phyloP scores from a whole-genome alignment of 2,888 invertebrate genomes.

The Prostheceraeus crozeri region DNA sequence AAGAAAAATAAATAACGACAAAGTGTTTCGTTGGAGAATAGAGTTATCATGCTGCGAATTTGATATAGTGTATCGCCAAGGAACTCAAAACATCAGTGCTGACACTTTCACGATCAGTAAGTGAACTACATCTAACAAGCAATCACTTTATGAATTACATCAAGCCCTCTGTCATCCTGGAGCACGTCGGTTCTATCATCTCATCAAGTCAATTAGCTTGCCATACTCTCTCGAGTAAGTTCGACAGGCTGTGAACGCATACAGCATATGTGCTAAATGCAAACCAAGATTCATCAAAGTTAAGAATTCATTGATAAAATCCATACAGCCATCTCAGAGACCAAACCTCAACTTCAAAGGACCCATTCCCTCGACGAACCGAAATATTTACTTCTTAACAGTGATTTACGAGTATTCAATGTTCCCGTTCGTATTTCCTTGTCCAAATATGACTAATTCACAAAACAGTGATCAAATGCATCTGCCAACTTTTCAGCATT shows the following conservation, averaged over 20 bases:
- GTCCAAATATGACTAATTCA: constrained; percentile 36
- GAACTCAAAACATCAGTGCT: no score
- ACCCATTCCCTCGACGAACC: constrained; percentile 35
- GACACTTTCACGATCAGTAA: no score
- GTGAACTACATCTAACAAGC: no score
- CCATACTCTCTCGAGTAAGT: constrained; percentile 38
- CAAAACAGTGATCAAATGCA: constrained; percentile 34
- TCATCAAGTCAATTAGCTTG: constrained; percentile 37
- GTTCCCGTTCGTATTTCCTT: constrained; percentile 40
- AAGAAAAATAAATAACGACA: no score
- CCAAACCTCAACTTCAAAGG: constrained; percentile 42
- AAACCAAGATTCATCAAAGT: constrained; percentile 35
- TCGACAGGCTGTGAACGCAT: neutral
- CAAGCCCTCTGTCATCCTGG: constrained; percentile 41
- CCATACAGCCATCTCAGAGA: constrained; percentile 40
- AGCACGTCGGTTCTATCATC: constrained; percentile 37
- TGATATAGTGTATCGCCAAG: no score
- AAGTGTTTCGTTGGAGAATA: no score
- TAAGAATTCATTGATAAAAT: constrained; percentile 38
- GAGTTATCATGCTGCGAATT: no score
- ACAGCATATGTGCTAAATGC: constrained; percentile 35
- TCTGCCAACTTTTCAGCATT: constrained; percentile 38
- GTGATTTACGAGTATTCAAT: constrained; percentile 41
- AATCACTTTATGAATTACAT: no score
- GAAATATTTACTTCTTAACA: constrained; percentile 40